Percentiles rank a stretch among this genome's conserved stretches.
These are phyloP conservation scores for Galeruca laticollis DNA, from an alignment of 2,888 invertebrate genomes.

Conservation along the genomic window DNA sequence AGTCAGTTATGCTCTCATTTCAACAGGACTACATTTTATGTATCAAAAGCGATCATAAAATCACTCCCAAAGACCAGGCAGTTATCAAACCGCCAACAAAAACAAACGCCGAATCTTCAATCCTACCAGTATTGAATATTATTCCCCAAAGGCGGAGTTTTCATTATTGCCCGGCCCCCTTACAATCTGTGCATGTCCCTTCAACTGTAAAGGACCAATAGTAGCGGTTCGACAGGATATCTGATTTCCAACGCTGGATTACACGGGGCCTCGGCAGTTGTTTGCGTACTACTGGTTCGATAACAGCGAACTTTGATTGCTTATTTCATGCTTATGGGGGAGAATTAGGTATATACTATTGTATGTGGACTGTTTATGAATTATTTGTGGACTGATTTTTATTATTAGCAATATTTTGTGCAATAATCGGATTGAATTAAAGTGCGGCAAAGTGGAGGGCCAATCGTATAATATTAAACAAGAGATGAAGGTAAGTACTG, in stretches of 20 bases:
- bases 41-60: conserved; percentile 20
- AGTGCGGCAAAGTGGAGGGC: conserved; percentile 43
- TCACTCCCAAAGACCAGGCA: conserved; percentile 29
- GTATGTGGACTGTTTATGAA: not conserved
- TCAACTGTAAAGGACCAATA: conserved; percentile 19
- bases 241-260: conserved; percentile 4
- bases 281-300: conserved; percentile 21
- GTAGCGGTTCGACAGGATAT: conserved; percentile 12
- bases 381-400: conserved; percentile 20
- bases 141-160: conserved; percentile 22
- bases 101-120: conserved; percentile 25
- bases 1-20: conserved; percentile 5
- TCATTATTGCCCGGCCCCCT: conserved; percentile 13
- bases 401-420: conserved; percentile 42
- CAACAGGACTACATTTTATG: conserved; percentile 18
- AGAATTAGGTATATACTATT: not conserved
- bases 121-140: conserved; percentile 31
- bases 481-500: conserved; percentile 53
- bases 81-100: conserved; percentile 31
- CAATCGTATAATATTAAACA: conserved; percentile 42
- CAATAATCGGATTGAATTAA: conserved; percentile 34
- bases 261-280: conserved; percentile 18
- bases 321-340: too few relatives aligned
- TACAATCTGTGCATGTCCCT: conserved; percentile 15
- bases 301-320: not conserved